phyloP scores from a whole-genome alignment of 1,140 invertebrate genomes.

The Zaprionus ornatus region DNA sequence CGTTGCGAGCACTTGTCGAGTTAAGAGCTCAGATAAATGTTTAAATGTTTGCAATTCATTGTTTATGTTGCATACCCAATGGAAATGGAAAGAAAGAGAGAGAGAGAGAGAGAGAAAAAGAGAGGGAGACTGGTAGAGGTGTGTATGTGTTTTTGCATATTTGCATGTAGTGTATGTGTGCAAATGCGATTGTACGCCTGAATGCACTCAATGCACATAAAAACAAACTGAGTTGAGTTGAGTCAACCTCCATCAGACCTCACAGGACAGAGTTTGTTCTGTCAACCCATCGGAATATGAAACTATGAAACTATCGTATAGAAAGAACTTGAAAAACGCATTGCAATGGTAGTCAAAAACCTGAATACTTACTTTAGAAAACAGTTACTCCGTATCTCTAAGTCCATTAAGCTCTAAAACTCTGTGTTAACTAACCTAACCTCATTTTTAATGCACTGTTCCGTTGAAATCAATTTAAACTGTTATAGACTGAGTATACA shows the following conservation, averaged over 20 bases:
- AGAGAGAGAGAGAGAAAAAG: neutral
- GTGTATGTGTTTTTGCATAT: conserved; percentile 6
- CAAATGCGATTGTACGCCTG: conserved; percentile 61
- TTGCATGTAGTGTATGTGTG: conserved; percentile 18
- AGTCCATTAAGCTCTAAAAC: too few relatives aligned
- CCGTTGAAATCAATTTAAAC: too few relatives aligned
- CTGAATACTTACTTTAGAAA: neutral
- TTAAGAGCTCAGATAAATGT: conserved; percentile 65
- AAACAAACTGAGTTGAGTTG: conserved; percentile 55
- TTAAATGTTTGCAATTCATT: conserved; percentile 41
- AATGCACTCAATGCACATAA: conserved; percentile 72
- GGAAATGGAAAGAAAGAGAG: neutral
- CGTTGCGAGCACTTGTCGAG: conserved; percentile 22
- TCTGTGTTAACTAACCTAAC: too few relatives aligned
- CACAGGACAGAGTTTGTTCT: neutral
- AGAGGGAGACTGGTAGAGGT: neutral
- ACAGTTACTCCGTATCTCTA: neutral
- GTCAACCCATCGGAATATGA: neutral
- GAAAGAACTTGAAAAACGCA: neutral
- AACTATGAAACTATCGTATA: neutral
- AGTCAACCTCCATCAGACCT: neutral
- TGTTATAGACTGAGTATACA: too few relatives aligned
- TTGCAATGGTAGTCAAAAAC: neutral
- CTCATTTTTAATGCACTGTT: too few relatives aligned
- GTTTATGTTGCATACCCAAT: conserved; percentile 30